Conservation (phyloP, 2,888 invertebrate species). For the Cephonodes hylas region DNA sequence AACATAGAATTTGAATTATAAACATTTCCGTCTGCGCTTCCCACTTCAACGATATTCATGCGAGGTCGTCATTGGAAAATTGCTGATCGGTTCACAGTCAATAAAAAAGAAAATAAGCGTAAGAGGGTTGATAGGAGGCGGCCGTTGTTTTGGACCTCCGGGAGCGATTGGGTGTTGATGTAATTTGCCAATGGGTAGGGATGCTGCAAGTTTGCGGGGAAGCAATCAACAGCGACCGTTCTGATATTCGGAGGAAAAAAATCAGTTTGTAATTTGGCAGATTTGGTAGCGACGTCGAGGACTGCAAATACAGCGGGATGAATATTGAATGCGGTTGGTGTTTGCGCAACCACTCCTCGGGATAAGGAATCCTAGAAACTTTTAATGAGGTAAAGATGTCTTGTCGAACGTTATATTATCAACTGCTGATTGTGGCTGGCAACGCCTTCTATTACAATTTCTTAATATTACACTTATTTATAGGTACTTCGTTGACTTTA, state of each 20-base stretch:
- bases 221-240: slow-evolving; percentile 8
- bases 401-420: too few relatives aligned
- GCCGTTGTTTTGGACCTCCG: slow-evolving; percentile 44
- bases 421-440: too few relatives aligned
- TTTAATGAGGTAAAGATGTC: too few relatives aligned
- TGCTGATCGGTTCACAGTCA: slow-evolving; percentile 38
- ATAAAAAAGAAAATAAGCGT: slow-evolving; percentile 54
- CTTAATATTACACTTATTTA: too few relatives aligned
- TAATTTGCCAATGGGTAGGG: slow-evolving; percentile 15
- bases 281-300: not conserved
- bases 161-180: slow-evolving; percentile 39
- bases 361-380: too few relatives aligned
- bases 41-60: slow-evolving; percentile 35
- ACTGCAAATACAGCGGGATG: not conserved
- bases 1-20: slow-evolving; percentile 22
- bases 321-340: not conserved
- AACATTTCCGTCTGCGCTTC: slow-evolving; percentile 35
- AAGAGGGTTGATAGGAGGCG: slow-evolving; percentile 51
- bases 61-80: slow-evolving; percentile 37
- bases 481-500: too few relatives aligned
- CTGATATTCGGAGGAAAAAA: slow-evolving; percentile 4
- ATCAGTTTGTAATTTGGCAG: slow-evolving; percentile 3
- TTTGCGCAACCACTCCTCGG: too few relatives aligned
- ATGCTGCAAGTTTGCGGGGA: slow-evolving; percentile 14
- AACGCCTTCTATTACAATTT: too few relatives aligned